These are phyloP conservation scores for Formicarius rufipectus DNA, from an alignment of 2,113 vertebrate species.

Conservation along the genomic window DNA sequence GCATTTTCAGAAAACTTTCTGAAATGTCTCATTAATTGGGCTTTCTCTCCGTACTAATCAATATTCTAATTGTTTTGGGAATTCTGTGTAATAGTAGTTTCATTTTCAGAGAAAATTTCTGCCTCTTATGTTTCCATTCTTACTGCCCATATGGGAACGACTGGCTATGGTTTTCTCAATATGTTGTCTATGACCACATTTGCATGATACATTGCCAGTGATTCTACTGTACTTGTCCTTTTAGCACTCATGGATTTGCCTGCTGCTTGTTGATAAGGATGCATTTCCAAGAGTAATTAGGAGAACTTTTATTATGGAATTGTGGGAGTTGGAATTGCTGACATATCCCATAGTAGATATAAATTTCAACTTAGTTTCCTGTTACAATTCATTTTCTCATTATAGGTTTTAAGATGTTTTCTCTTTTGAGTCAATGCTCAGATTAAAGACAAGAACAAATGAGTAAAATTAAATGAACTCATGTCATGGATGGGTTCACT, in stretches of 20 bases:
- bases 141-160: not conserved
- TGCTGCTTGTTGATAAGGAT: not conserved
- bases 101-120: not conserved
- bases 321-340: not conserved
- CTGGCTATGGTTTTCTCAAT: not conserved
- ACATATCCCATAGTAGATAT: not conserved
- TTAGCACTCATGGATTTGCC: not conserved
- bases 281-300: not conserved
- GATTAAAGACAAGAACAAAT: not conserved
- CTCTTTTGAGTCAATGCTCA: not conserved
- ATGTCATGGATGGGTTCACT: not conserved
- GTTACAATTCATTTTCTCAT: slow-evolving; percentile 15
- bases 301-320: not conserved
- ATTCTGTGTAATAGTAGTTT: not conserved
- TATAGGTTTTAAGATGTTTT: not conserved
- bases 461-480: not conserved
- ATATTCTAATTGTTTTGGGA: not conserved
- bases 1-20: not conserved
- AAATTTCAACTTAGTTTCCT: slow-evolving; percentile 9
- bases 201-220: not conserved
- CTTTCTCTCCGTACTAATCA: not conserved
- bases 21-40: not conserved
- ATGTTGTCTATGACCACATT: not conserved
- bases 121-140: not conserved
- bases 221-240: not conserved